phyloP scores from a whole-genome alignment of 2,888 invertebrate genomes.

The Cryptocephalus moraei region DNA sequence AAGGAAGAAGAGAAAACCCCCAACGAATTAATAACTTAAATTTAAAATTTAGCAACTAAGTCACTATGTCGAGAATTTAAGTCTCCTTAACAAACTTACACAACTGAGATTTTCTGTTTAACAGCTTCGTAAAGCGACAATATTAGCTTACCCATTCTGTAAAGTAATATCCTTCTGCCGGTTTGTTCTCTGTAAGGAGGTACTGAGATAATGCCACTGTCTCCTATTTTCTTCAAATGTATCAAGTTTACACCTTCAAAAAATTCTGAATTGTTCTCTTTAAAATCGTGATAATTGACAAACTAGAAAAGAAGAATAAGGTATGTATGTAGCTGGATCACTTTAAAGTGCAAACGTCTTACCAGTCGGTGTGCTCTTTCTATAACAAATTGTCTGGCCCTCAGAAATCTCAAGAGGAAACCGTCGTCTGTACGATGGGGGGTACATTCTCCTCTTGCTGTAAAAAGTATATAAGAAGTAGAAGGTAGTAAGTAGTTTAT shows the following conservation, averaged over 20 bases:
- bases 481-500: no score
- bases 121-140: no score
- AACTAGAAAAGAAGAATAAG: constrained; percentile 45
- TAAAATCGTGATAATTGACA: constrained; percentile 65
- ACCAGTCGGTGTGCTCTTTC: constrained; percentile 67
- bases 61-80: no score
- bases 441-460: constrained; percentile 65
- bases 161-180: constrained; percentile 61
- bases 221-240: constrained; percentile 53
- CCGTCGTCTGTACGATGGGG: constrained; percentile 69
- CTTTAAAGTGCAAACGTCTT: constrained; percentile 25
- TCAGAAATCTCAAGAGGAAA: constrained; percentile 62
- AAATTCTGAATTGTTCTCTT: constrained; percentile 57
- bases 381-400: constrained; percentile 62
- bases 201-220: constrained; percentile 57
- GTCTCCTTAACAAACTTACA: no score
- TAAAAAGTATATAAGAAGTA: constrained; percentile 6
- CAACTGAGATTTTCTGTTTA: no score
- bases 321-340: neutral
- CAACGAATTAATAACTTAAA: no score
- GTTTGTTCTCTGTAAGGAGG: constrained; percentile 68
- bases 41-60: no score
- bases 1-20: no score
- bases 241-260: constrained; percentile 58
- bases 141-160: constrained; percentile 49